These are phyloP conservation scores for Drosophila eohydei DNA, from an alignment of 2,888 invertebrate genomes.

Conservation along the genomic window DNA sequence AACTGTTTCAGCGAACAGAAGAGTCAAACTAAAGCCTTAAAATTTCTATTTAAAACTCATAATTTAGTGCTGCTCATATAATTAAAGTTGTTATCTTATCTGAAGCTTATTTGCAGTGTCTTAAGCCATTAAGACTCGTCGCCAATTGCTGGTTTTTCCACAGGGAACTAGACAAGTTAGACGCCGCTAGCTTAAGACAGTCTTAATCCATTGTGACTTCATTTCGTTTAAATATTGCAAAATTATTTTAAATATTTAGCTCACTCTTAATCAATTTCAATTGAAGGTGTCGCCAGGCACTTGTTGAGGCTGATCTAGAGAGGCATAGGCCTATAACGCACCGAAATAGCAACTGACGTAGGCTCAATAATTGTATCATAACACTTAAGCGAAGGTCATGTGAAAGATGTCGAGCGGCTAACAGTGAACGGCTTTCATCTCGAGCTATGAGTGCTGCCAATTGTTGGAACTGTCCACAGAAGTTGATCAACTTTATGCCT, in stretches of 20 bases:
- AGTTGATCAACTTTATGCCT: slow-evolving; percentile 4
- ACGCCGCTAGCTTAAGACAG: not conserved
- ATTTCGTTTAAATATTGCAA: slow-evolving; percentile 20
- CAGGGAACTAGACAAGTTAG: not conserved
- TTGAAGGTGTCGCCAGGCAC: slow-evolving; percentile 69
- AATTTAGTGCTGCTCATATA: not conserved
- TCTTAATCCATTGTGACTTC: slow-evolving; percentile 24
- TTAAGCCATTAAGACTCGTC: not conserved
- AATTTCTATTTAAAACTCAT: not conserved
- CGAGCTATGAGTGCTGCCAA: not conserved
- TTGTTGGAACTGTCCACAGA: not conserved
- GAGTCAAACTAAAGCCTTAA: too few relatives aligned
- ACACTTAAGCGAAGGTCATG: slow-evolving; percentile 43
- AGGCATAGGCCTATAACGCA: slow-evolving; percentile 45
- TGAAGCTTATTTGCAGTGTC: not conserved
- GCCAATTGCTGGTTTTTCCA: not conserved
- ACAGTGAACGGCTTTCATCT: slow-evolving; percentile 1
- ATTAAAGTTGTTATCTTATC: not conserved
- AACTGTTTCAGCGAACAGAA: too few relatives aligned
- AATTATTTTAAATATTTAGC: slow-evolving; percentile 39
- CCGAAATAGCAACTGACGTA: slow-evolving; percentile 56
- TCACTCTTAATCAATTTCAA: slow-evolving; percentile 68
- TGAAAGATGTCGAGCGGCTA: slow-evolving; percentile 15
- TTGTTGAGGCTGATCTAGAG: slow-evolving; percentile 24
- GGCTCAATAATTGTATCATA: slow-evolving; percentile 47